phyloP scores from a whole-genome alignment of 2,797 vertebrate genomes.

The Urophycis tenuis region DNA sequence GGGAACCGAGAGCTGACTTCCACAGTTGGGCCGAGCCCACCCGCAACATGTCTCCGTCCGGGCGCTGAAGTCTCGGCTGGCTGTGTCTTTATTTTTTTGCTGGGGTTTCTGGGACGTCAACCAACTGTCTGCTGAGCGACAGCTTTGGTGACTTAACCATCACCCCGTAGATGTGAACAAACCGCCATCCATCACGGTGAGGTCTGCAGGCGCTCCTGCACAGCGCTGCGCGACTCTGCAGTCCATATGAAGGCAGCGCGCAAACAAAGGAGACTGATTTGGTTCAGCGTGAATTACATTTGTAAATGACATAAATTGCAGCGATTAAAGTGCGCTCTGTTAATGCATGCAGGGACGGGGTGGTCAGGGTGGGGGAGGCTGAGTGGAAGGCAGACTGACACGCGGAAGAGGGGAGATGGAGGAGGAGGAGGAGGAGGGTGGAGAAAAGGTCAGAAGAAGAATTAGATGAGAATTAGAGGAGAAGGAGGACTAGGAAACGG shows the following conservation, averaged over 20 bases:
- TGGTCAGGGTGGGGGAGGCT: not conserved
- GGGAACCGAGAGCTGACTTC: not conserved
- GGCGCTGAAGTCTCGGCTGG: not conserved
- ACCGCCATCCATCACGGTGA: slow-evolving; percentile 17
- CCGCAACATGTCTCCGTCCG: not conserved
- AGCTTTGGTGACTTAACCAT: slow-evolving; percentile 12
- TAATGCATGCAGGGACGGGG: not conserved
- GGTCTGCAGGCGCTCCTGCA: slow-evolving; percentile 13
- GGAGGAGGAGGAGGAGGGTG: too few species aligned
- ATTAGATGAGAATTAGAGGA: too few species aligned
- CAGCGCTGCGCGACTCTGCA: not conserved
- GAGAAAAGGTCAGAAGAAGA: too few species aligned
- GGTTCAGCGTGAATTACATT: not conserved
- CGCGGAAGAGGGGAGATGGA: not conserved
- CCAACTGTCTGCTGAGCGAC: slow-evolving; percentile 12
- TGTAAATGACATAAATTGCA: not conserved
- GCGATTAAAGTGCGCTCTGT: not conserved
- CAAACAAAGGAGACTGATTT: not conserved
- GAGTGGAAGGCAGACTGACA: not conserved
- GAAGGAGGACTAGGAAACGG: not conserved
- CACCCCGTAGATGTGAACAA: not conserved
- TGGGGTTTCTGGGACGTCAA: slow-evolving; percentile 2
- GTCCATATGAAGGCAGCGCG: not conserved
- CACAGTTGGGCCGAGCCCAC: not conserved
- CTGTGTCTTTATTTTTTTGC: slow-evolving; percentile 24